Evolutionary conservation across 2,113 vertebrate species (phyloP), one percentile per base, ranked within the genome.

Genomic region (Ellobius talpinus): DNA sequence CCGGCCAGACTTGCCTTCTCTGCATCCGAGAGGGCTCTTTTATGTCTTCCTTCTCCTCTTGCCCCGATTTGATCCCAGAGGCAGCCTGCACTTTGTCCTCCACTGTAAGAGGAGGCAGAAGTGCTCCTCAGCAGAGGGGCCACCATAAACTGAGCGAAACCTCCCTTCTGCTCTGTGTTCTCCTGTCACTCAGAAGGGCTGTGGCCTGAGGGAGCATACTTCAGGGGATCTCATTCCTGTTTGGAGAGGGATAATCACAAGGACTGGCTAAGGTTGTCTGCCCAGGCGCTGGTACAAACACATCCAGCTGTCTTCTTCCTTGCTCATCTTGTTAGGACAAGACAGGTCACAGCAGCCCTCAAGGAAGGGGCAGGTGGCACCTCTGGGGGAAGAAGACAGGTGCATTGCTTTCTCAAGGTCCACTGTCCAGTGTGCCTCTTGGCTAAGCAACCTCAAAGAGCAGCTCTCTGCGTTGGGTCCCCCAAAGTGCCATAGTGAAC

Each of bases 71-170:
- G 76, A 94, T 97, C 89, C 87, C 65, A 11, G 5, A n/a, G 94
- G 45, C 45, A 65, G 79, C 55, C 76, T 96, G 97, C 12, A 92
- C 96, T 96, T 97, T 97, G 96, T 81, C 95, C 96, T 95, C 42
- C 9, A 26, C 11, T 0, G 33, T 31, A 70, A 94, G 70, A 79
- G 63, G 70, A 96, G 58, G 73, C 13, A 45, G 93, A 93, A 97
- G 78, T 93, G 58, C 73, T 17, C 1, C 52, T 76, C 19, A 19
- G 42, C 77, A 68, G 70, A 96, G 66, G 93, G 84, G 88, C 36
- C 52, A 50, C 90, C 42, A 42, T 93, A 95, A 92, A 94, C 72
- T 70, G 33, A 55, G 24, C 7, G n/a, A 87, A 81, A 65, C 81
- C 79, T 91, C 45, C 61, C 65, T 77, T 76, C 58, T 52, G 85